Conservation (phyloP, 1,140 invertebrate species). For the Tetramorium simillimum region DNA sequence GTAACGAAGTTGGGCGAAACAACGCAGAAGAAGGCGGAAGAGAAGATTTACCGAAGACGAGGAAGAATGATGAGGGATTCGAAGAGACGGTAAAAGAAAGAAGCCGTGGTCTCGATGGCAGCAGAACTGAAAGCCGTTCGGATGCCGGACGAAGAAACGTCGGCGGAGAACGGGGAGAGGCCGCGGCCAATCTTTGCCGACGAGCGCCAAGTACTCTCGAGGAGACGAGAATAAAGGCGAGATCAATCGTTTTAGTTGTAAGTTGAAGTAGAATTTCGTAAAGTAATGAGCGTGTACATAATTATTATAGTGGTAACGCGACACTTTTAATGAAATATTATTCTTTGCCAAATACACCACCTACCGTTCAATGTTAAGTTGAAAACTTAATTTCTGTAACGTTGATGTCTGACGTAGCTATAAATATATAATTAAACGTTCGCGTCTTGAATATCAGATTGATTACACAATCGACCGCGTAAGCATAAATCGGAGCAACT, state of each 20-base stretch:
- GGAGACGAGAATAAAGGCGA: neutral
- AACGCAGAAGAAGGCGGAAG: conserved; percentile 51
- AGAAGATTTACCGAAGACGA: conserved; percentile 32
- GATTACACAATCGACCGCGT: neutral
- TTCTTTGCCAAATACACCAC: neutral
- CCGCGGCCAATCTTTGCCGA: neutral
- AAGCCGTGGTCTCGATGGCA: conserved; percentile 1
- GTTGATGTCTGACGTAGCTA: neutral
- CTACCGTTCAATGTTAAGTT: neutral
- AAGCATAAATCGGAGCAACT: conserved; percentile 35
- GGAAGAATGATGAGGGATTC: conserved; percentile 12
- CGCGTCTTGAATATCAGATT: neutral
- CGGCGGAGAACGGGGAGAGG: neutral
- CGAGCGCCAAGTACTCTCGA: neutral
- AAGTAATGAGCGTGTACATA: neutral
- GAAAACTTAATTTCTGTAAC: neutral
- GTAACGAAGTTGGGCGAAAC: conserved; percentile 32
- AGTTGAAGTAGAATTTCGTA: neutral
- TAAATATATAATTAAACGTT: neutral
- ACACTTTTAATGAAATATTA: neutral
- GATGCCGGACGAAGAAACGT: conserved; percentile 15
- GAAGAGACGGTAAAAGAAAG: conserved; percentile 27
- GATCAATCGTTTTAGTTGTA: neutral
- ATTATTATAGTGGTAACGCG: neutral
- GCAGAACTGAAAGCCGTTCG: conserved; percentile 21